Percentiles rank a stretch among this genome's conserved stretches.
phyloP scores from a whole-genome alignment of 2,888 invertebrate genomes.

The Drosophila borborema region DNA sequence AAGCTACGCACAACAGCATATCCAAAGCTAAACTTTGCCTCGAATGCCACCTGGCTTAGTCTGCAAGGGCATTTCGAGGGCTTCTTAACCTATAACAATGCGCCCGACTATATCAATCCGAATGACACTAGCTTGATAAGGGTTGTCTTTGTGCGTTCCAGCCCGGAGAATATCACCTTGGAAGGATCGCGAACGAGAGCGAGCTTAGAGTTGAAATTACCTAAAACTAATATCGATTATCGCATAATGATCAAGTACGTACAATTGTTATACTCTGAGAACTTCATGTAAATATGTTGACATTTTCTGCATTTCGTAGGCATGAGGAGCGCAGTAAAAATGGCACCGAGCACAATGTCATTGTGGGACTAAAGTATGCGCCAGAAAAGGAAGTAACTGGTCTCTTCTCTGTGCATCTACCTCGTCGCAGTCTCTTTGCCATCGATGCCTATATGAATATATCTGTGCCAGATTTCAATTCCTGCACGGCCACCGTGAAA shows the following conservation, averaged over 20 bases:
- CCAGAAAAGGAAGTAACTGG: conserved; percentile 87
- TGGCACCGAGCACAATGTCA: conserved; percentile 87
- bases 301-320: conserved; percentile 47
- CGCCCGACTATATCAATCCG: conserved; percentile 87
- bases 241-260: conserved; percentile 86
- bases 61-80: conserved; percentile 90
- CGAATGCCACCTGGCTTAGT: conserved; percentile 88
- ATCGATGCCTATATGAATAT: conserved; percentile 90
- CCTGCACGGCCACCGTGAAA: conserved; percentile 88
- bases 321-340: conserved; percentile 85
- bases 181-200: conserved; percentile 86
- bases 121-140: conserved; percentile 88
- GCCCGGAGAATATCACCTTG: conserved; percentile 87
- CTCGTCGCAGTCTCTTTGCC: conserved; percentile 88
- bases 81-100: conserved; percentile 89
- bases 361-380: conserved; percentile 86
- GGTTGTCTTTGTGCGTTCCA: conserved; percentile 87
- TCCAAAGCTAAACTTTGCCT: conserved; percentile 90
- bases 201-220: conserved; percentile 88
- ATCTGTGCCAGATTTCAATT: conserved; percentile 90
- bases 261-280: not conserved
- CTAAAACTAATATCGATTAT: conserved; percentile 89
- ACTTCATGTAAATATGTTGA: not conserved
- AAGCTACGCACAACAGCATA: conserved; percentile 91
- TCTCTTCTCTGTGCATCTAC: conserved; percentile 87